Conservation (phyloP, 1,140 invertebrate genomes). For the Tetramorium alpestre region DNA sequence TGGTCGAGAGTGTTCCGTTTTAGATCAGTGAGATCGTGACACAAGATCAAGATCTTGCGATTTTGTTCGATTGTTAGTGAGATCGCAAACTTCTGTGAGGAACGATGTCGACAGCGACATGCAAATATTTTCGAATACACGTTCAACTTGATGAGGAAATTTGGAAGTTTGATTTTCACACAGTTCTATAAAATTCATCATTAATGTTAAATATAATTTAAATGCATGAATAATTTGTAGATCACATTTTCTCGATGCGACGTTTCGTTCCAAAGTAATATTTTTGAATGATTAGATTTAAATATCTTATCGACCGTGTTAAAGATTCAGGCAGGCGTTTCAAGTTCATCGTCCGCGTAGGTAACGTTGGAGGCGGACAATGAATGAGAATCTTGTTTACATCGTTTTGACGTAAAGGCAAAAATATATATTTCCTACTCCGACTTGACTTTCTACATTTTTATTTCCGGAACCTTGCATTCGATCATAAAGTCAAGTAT, state of each 20-base stretch:
- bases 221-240: neutral
- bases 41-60: neutral
- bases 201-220: neutral
- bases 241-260: neutral
- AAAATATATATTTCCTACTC: slow-evolving; percentile 2
- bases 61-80: neutral
- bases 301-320: neutral
- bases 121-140: neutral
- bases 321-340: neutral
- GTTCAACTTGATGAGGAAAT: neutral
- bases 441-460: slow-evolving; percentile 67
- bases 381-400: slow-evolving; percentile 5
- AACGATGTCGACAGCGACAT: neutral
- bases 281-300: neutral
- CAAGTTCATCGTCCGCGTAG: neutral
- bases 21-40: slow-evolving; percentile 17
- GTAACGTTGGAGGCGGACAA: neutral
- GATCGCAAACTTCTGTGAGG: neutral
- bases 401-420: slow-evolving; percentile 17
- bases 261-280: neutral
- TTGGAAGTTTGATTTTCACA: neutral
- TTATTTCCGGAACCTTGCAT: slow-evolving; percentile 45
- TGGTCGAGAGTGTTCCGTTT: slow-evolving; percentile 12
- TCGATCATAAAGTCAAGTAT: slow-evolving; percentile 19
- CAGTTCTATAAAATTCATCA: neutral